These are phyloP conservation scores for Pipa parva DNA, from an alignment of 2,113 vertebrate genomes.

Conservation along the genomic window DNA sequence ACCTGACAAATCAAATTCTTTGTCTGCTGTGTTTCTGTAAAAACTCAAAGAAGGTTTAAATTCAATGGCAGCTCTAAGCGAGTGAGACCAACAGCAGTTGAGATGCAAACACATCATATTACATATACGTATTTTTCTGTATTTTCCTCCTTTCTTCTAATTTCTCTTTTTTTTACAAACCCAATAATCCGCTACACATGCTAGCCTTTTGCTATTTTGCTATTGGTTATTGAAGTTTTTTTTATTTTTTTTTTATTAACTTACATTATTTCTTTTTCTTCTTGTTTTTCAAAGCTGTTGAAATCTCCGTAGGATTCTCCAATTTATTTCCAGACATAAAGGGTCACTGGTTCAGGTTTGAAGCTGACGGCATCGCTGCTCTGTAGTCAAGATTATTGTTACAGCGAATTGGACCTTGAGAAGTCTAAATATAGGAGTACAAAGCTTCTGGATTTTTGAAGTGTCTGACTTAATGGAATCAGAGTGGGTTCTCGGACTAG, in stretches of 20 bases:
- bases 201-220: no score
- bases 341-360: neutral
- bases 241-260: neutral
- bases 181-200: no score
- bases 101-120: no score
- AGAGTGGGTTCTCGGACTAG: constrained; percentile 2
- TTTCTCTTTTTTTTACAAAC: no score
- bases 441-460: neutral
- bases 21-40: no score
- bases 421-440: neutral
- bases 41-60: no score
- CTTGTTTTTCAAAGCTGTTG: neutral
- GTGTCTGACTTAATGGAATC: constrained; percentile 13
- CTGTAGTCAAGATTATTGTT: constrained; percentile 10
- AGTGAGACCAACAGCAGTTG: no score
- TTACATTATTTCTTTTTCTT: neutral
- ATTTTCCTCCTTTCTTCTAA: no score
- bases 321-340: constrained; percentile 3
- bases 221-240: no score
- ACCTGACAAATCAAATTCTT: no score
- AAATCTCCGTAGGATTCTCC: neutral
- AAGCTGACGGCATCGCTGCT: neutral
- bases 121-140: no score
- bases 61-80: no score
- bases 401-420: neutral